Conservation (phyloP, 2,888 invertebrate genomes). For the Andricus quercusramuli region DNA sequence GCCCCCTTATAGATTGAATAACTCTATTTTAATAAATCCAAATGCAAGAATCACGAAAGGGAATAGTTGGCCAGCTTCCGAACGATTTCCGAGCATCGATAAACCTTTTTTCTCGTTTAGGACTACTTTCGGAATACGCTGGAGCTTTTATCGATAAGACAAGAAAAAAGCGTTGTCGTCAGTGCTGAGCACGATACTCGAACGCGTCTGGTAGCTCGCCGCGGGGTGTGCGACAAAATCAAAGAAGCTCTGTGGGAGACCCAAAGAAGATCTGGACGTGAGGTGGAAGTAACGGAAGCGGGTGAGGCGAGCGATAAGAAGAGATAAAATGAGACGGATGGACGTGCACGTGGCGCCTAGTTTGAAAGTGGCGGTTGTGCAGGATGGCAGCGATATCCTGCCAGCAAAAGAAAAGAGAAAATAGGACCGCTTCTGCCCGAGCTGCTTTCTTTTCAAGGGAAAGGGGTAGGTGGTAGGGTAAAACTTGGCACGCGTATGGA, state of each 20-base stretch:
- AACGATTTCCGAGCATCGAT: slow-evolving; percentile 10
- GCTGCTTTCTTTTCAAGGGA: not conserved
- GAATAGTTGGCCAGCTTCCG: slow-evolving; percentile 30
- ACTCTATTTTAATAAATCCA: not conserved
- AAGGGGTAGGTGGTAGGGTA: slow-evolving; percentile 43
- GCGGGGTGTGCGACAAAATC: slow-evolving; percentile 51
- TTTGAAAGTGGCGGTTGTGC: slow-evolving; percentile 35
- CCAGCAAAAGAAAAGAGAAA: slow-evolving; percentile 44
- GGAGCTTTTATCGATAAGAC: slow-evolving; percentile 38
- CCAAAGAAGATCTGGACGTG: slow-evolving; percentile 40
- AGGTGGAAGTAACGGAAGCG: slow-evolving; percentile 33
- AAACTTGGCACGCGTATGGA: slow-evolving; percentile 74
- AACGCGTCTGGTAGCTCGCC: slow-evolving; percentile 40
- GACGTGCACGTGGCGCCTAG: slow-evolving; percentile 41
- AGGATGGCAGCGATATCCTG: slow-evolving; percentile 38
- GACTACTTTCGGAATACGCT: slow-evolving; percentile 16
- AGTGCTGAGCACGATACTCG: slow-evolving; percentile 41
- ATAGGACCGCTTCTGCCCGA: slow-evolving; percentile 31
- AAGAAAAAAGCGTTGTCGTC: slow-evolving; percentile 34
- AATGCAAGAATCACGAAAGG: not conserved
- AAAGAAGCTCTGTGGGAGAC: slow-evolving; percentile 39
- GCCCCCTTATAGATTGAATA: too few species aligned
- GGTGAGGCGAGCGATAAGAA: slow-evolving; percentile 38
- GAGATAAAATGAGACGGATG: slow-evolving; percentile 39
- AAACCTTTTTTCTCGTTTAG: slow-evolving; percentile 3